Base-by-base conservation (phyloP, 1,140 invertebrate genomes). In the Drosophila ironensis region DNA sequence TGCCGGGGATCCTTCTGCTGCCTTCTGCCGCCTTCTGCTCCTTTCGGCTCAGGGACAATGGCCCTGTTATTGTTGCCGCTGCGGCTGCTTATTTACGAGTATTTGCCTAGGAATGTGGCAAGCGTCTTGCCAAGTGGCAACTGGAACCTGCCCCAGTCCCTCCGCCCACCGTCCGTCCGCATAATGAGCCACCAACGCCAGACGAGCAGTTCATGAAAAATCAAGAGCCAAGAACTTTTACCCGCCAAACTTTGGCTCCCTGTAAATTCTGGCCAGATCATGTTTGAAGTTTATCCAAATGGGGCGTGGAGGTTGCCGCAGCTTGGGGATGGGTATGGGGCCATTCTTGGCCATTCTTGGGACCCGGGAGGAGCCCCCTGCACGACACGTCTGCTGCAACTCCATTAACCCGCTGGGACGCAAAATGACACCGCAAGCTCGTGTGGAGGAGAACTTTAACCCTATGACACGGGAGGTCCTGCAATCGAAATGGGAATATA, bases 91-190 rank as follows among this genome's bases (percentile, higher is more conserved):
- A 82, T 86, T 73, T 78, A 86, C 61, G 78, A 78, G 69, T 60
- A 84, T 84, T 84, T 84, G 77, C 73, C 53, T 70, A 54, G 46
- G 53, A 84, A 78, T 82, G 78, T 84, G 68, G 74, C 73, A 63
- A 82, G 57, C 52, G 56, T 75, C 77, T 57, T 84, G 78, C 74
- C 78, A 84, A 84, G 70, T 78, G 46, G 41, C 56, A 28, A 6
- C 27, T 6, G 22, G n/a, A n/a, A n/a, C n/a, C 16, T 17, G 6
- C 12, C 8, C 42, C 12, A 7, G 3, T 8, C 24, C 27, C 33
- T 4, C 28, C 11, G 27, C 9, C 44, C 5, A 8, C 37, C 30
- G 28, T 50, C 20, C 46, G 40, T 38, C 66, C 42, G 57, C 69
- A 86, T 84, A 86, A 84, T 86, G 78, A 84, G 80, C 63, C 73